Evolutionary conservation across 2,888 invertebrate genomes (phyloP).

Genomic region (Mimas tiliae): DNA sequence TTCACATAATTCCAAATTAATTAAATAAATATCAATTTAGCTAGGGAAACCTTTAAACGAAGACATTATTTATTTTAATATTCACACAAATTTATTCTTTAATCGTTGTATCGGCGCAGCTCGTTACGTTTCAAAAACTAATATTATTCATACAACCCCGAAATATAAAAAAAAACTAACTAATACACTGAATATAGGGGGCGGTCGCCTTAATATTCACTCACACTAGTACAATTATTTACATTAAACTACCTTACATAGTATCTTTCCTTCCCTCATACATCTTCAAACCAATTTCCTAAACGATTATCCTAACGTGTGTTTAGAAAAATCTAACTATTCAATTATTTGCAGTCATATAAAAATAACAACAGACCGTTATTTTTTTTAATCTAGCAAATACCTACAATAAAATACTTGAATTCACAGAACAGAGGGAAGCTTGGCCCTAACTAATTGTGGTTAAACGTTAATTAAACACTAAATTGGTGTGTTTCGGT

Average conservation of each 20-base stretch:
- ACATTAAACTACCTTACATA: conserved; percentile 31
- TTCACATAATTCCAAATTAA: not conserved
- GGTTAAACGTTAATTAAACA: conserved; percentile 59
- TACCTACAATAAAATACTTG: conserved; percentile 75
- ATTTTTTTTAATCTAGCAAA: conserved; percentile 68
- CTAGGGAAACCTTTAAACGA: not conserved
- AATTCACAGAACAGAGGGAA: conserved; percentile 71
- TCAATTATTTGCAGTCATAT: conserved; percentile 79
- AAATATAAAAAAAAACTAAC: conserved; percentile 1
- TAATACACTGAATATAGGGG: conserved; percentile 4
- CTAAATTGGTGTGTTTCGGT: conserved; percentile 80
- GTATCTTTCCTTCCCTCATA: conserved; percentile 36
- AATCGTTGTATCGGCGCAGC: conserved; percentile 77
- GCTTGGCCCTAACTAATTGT: conserved; percentile 72
- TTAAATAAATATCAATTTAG: not conserved
- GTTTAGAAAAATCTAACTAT: conserved; percentile 81
- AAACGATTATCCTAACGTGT: conserved; percentile 65
- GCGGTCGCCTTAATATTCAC: conserved; percentile 18
- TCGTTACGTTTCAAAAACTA: conserved; percentile 59
- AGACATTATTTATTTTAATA: conserved; percentile 19
- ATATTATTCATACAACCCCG: conserved; percentile 20
- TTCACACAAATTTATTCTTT: conserved; percentile 45
- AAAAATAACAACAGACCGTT: conserved; percentile 82
- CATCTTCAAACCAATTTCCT: conserved; percentile 38
- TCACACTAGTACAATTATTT: conserved; percentile 12